phyloP scores from a whole-genome alignment of 2,888 invertebrate species.

The Apamea epomidion region DNA sequence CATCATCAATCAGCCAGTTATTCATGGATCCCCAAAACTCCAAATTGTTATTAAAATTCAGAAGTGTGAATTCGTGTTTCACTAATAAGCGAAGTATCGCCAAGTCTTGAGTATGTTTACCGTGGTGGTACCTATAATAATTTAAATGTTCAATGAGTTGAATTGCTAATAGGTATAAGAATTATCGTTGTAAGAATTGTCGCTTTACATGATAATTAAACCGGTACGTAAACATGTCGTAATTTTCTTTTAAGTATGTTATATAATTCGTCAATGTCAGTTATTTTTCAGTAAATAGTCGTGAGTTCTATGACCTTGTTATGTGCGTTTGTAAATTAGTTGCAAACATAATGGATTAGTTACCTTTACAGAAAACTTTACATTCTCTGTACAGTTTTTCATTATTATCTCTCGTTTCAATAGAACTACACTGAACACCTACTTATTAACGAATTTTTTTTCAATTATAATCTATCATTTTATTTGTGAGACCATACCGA shows the following conservation, averaged over 20 bases:
- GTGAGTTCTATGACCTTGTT: slow-evolving; percentile 40
- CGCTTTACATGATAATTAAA: slow-evolving; percentile 45
- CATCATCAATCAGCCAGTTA: not conserved
- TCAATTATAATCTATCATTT: not conserved
- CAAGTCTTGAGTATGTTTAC: slow-evolving; percentile 21
- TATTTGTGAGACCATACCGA: not conserved
- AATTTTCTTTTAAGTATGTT: slow-evolving; percentile 19
- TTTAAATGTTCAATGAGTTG: slow-evolving; percentile 35
- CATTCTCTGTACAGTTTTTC: not conserved
- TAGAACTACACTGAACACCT: not conserved
- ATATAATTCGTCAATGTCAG: slow-evolving; percentile 21
- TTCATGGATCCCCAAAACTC: not conserved
- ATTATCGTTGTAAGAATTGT: slow-evolving; percentile 10
- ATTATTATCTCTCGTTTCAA: not conserved
- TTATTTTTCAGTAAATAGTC: slow-evolving; percentile 31
- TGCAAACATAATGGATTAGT: not conserved
- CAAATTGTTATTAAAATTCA: slow-evolving; percentile 12
- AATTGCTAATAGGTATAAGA: slow-evolving; percentile 28
- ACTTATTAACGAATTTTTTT: not conserved
- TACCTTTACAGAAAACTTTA: not conserved
- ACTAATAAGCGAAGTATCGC: slow-evolving; percentile 40
- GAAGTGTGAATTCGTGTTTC: slow-evolving; percentile 55
- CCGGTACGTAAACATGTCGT: slow-evolving; percentile 22
- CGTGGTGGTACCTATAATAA: not conserved
- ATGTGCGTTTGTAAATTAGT: slow-evolving; percentile 1